Evolutionary conservation across 2,113 vertebrate species (phyloP), one percentile per base, ranked within the genome.

Genomic region (Bothrops jararaca): DNA sequence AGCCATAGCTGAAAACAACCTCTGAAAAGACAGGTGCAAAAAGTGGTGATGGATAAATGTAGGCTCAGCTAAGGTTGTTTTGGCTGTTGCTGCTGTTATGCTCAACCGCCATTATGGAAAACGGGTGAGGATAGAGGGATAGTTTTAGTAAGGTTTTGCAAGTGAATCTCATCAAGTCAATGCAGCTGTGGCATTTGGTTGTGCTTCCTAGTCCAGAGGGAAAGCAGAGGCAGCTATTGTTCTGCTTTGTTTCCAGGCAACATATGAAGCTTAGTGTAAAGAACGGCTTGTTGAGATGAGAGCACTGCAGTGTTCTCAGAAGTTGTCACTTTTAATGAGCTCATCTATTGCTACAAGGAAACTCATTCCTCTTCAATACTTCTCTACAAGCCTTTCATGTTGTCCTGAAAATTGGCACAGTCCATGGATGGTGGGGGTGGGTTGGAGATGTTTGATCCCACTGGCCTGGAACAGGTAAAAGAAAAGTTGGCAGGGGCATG

Each of bases 121-220:
- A 42, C 42, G 11, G 29, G 54, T 48, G 11, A 54, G 22, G 45
- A 34, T 23, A 23, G 6, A 92, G 86, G 57, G 13, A 9, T 89
- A 45, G 80, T 64, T 92, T 92, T 34, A 53, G 22, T 20, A 48
- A 80, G 24, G 24, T 57, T 89, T 89, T 89, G 86, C 24, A 93
- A 50, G 91, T 91, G 91, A 93, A 93, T 56, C 60, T 92, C 50
- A 94, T 89, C 95, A 92, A 88, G 20, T 86, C 85, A 88, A 89
- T 92, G 60, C 88, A 89, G 6, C n/a, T 88, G 86, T 42, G 87
- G 29, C 94, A 6, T 12, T 58, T 88, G 15, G 52, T 54, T 90
- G 24, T 53, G 91, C 3, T 94, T 95, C 89, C 48, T 93, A 85
- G 69, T 5, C n/a, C 7, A 48, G 45, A 93, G 56, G 93, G 22